These are phyloP conservation scores for Pollenia amentaria DNA, from an alignment of 2,888 invertebrate genomes.

Conservation along the genomic window DNA sequence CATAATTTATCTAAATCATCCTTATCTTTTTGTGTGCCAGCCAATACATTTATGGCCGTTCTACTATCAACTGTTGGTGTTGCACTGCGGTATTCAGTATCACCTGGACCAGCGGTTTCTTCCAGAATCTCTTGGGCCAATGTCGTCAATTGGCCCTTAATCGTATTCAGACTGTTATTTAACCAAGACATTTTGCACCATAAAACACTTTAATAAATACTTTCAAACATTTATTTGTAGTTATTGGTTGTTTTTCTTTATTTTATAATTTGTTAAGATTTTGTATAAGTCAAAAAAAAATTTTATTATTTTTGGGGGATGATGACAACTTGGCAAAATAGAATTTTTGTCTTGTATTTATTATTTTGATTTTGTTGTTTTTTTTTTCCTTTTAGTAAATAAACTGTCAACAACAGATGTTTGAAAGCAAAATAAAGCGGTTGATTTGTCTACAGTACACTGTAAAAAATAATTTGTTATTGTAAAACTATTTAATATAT, in stretches of 20 bases:
- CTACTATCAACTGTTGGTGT: constrained; percentile 72
- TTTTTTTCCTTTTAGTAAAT: constrained; percentile 19
- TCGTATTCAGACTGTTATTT: constrained; percentile 86
- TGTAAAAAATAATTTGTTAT: not conserved
- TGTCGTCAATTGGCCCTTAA: constrained; percentile 95
- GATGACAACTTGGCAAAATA: constrained; percentile 79
- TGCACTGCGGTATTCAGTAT: constrained; percentile 77
- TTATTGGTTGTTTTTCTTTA: constrained; percentile 23
- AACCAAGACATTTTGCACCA: constrained; percentile 88
- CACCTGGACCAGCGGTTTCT: constrained; percentile 87
- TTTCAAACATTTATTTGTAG: constrained; percentile 44
- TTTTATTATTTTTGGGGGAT: constrained; percentile 50
- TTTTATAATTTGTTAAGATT: not conserved
- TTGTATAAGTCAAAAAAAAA: not conserved
- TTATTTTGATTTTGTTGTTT: constrained; percentile 73
- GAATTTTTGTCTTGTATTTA: constrained; percentile 75
- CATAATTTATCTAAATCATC: constrained; percentile 87
- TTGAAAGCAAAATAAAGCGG: not conserved
- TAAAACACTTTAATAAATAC: not conserved
- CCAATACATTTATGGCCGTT: constrained; percentile 78
- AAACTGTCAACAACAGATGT: constrained; percentile 73
- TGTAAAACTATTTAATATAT: not conserved
- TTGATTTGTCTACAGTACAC: constrained; percentile 26
- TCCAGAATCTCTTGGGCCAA: constrained; percentile 94
- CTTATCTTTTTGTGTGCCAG: constrained; percentile 82